Evolutionary conservation across 1,140 invertebrate species (phyloP).

Genomic region (Gryon sp.): DNA sequence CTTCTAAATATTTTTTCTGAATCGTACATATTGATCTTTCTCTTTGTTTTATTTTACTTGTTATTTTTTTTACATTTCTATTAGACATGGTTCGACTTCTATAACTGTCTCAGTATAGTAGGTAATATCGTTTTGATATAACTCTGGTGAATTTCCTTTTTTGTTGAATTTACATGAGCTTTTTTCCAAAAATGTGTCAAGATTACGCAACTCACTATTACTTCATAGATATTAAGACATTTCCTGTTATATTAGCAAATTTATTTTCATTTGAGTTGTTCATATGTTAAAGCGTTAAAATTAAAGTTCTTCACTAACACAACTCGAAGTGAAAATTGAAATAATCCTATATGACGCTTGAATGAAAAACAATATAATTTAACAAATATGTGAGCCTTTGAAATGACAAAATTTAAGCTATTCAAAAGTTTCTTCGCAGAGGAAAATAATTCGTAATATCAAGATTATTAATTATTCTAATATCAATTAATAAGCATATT

Average conservation of each 20-base stretch:
- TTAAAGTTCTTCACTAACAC: slow-evolving; percentile 27
- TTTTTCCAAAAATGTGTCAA: slow-evolving; percentile 14
- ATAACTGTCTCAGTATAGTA: too few relatives aligned
- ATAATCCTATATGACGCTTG: slow-evolving; percentile 6
- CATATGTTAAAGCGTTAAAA: slow-evolving; percentile 15
- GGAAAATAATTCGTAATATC: too few relatives aligned
- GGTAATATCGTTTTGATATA: slow-evolving; percentile 35
- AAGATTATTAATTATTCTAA: too few relatives aligned
- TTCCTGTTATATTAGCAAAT: slow-evolving; percentile 30
- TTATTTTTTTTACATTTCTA: neutral
- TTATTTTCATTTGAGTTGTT: slow-evolving; percentile 25
- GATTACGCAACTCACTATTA: slow-evolving; percentile 29
- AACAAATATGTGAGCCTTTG: neutral
- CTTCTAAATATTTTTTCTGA: too few relatives aligned
- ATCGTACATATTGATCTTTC: too few relatives aligned
- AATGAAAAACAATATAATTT: slow-evolving; percentile 11
- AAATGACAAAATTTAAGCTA: too few relatives aligned
- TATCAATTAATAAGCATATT: too few relatives aligned
- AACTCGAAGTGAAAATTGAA: slow-evolving; percentile 24
- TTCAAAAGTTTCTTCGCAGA: too few relatives aligned
- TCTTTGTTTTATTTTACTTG: too few relatives aligned
- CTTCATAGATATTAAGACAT: slow-evolving; percentile 13
- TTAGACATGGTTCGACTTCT: too few relatives aligned
- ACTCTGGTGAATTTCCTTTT: slow-evolving; percentile 35
- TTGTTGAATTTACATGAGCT: neutral